phyloP scores from a whole-genome alignment of 2,888 invertebrate genomes.

The Andrena fulva region DNA sequence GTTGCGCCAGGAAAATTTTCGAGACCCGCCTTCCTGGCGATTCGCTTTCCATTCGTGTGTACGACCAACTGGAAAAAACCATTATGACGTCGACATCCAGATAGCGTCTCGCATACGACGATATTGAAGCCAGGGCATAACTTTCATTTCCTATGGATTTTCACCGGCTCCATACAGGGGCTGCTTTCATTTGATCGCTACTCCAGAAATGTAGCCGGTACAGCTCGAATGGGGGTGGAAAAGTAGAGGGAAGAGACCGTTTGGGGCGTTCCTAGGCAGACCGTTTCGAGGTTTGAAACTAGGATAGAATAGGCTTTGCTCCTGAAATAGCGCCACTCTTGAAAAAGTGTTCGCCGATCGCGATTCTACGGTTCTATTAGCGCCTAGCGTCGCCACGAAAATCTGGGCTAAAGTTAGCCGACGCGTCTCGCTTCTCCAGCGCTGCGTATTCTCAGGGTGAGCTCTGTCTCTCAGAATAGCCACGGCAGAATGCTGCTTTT shows the following conservation, averaged over 20 bases:
- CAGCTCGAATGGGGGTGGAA: neutral
- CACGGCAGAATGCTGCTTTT: constrained; percentile 53
- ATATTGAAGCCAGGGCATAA: constrained; percentile 9
- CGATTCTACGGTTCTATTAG: constrained; percentile 49
- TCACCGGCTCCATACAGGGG: neutral
- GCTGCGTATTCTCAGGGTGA: constrained; percentile 81
- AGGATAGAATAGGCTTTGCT: constrained; percentile 24
- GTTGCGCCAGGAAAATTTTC: constrained; percentile 51
- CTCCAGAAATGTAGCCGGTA: neutral
- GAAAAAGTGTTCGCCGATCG: constrained; percentile 41
- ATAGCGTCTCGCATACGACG: neutral
- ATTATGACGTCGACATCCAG: constrained; percentile 24
- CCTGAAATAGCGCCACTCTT: constrained; percentile 40
- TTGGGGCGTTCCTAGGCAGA: neutral
- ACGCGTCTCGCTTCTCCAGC: constrained; percentile 81
- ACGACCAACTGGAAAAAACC: constrained; percentile 46
- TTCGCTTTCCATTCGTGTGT: constrained; percentile 49
- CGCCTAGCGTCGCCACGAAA: constrained; percentile 47
- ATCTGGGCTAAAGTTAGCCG: constrained; percentile 79
- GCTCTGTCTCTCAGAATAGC: constrained; percentile 62
- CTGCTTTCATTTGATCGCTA: neutral
- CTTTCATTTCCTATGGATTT: constrained; percentile 4
- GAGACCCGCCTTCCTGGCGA: constrained; percentile 44
- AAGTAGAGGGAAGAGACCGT: neutral
- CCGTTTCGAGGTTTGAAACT: constrained; percentile 10